Evolutionary conservation across 92 coral and sea anemone species (phyloP).

Genomic region (Parazoanthus darwini): DNA sequence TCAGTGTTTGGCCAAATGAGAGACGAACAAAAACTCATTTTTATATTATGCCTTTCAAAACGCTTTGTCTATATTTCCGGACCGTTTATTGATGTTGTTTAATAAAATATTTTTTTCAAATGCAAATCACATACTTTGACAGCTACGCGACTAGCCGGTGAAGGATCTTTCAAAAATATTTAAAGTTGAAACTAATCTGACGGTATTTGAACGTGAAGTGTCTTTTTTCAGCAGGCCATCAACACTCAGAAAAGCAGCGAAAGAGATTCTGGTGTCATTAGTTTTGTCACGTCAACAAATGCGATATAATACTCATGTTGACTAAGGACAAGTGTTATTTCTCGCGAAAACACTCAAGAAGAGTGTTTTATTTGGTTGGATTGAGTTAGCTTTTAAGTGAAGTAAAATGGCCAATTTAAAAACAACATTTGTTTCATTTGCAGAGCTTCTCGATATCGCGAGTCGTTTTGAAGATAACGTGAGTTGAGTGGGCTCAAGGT

Average conservation of each 20-base stretch:
- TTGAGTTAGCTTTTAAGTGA: neutral
- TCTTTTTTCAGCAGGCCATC: conserved; percentile 9
- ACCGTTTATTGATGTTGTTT: neutral
- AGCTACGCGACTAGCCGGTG: neutral
- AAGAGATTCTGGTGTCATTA: conserved; percentile 31
- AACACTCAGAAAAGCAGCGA: conserved; percentile 7
- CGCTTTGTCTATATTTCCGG: neutral
- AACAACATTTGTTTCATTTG: conserved; percentile 1
- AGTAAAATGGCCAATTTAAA: neutral
- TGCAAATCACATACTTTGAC: neutral
- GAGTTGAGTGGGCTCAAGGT: neutral
- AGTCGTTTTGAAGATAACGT: neutral
- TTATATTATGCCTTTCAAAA: too few species aligned
- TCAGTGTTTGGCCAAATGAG: neutral
- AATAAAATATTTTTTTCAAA: neutral
- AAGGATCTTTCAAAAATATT: neutral
- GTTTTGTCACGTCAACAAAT: conserved; percentile 30
- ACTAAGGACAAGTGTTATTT: neutral
- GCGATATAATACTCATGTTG: neutral
- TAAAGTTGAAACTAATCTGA: neutral
- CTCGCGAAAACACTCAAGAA: conserved; percentile 8
- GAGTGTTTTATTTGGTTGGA: conserved; percentile 19
- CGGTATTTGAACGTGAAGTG: conserved; percentile 7
- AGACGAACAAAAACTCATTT: neutral
- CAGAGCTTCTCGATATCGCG: neutral